Evolutionary conservation across 1,140 invertebrate genomes (phyloP).

Genomic region (Copidosoma floridanum): DNA sequence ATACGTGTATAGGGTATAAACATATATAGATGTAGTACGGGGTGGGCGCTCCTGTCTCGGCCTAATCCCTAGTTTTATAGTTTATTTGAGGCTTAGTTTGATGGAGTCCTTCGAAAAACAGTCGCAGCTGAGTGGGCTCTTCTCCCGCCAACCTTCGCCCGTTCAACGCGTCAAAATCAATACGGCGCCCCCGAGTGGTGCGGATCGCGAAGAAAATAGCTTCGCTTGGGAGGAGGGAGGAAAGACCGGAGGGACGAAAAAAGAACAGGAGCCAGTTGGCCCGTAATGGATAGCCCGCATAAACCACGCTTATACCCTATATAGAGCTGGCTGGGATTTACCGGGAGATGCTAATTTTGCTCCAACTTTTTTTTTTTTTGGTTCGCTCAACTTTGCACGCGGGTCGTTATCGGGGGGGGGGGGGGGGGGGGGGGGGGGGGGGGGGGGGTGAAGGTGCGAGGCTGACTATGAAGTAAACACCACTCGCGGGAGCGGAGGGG

Average conservation of each 20-base stretch:
- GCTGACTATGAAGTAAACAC: no score
- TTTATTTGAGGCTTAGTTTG: conserved; percentile 29
- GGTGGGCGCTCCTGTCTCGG: background rate
- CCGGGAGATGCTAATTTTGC: conserved; percentile 22
- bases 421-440: no score
- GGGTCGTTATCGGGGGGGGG: no score
- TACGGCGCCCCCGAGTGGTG: background rate
- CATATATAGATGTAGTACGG: background rate
- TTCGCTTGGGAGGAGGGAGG: background rate
- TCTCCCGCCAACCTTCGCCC: background rate
- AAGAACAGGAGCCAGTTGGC: background rate
- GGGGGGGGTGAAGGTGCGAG: no score
- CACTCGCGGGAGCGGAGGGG: no score
- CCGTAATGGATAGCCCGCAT: conserved; percentile 22
- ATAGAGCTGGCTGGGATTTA: no score
- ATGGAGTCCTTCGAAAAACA: conserved; percentile 29
- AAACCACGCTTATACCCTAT: conserved; percentile 21
- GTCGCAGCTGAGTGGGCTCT: conserved; percentile 18
- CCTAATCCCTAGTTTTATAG: conserved; percentile 28
- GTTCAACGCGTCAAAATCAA: conserved; percentile 19
- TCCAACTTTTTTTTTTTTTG: background rate
- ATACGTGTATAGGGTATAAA: background rate
- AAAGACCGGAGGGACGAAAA: background rate
- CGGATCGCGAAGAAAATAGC: background rate
- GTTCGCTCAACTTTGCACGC: no score